A percentile compares a stretch with the other conserved stretches of the same genome.
These are phyloP conservation scores for Lepus americanus DNA, from an alignment of 2,113 vertebrate species.

Conservation along the genomic window DNA sequence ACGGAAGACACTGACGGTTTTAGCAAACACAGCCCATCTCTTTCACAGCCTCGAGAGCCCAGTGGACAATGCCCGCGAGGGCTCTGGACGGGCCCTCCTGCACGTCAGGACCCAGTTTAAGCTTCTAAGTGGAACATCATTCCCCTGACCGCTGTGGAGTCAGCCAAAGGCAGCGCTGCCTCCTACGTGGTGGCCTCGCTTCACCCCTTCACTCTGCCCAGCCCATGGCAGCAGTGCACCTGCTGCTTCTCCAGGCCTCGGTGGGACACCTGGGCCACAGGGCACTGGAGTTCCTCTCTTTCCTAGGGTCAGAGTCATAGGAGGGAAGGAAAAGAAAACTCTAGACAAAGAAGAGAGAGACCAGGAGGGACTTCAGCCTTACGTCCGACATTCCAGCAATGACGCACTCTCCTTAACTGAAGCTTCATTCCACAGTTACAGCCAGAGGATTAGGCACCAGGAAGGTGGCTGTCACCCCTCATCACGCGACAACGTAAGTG, in stretches of 20 bases:
- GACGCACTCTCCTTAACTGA: background rate
- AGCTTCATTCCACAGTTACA: background rate
- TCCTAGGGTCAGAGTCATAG: background rate
- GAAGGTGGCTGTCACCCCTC: background rate
- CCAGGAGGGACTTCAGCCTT: background rate
- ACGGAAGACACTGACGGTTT: background rate
- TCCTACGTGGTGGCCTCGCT: no score
- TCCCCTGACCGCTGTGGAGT: no score
- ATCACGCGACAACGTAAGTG: background rate
- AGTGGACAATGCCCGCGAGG: background rate
- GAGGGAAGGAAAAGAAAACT: background rate
- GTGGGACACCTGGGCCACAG: no score
- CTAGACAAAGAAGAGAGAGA: background rate
- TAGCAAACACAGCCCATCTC: background rate
- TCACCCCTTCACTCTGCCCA: no score
- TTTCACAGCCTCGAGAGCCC: background rate
- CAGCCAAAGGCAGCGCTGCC: accelerated
- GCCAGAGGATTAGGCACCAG: background rate
- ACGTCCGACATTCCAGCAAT: background rate
- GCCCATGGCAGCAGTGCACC: background rate
- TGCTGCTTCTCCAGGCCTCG: background rate
- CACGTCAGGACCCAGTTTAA: no score
- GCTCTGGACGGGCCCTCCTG: background rate
- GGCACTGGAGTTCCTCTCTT: accelerated
- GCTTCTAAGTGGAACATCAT: no score